Conservation (phyloP, 2,113 vertebrate genomes). For the Halichoerus grypus region DNA sequence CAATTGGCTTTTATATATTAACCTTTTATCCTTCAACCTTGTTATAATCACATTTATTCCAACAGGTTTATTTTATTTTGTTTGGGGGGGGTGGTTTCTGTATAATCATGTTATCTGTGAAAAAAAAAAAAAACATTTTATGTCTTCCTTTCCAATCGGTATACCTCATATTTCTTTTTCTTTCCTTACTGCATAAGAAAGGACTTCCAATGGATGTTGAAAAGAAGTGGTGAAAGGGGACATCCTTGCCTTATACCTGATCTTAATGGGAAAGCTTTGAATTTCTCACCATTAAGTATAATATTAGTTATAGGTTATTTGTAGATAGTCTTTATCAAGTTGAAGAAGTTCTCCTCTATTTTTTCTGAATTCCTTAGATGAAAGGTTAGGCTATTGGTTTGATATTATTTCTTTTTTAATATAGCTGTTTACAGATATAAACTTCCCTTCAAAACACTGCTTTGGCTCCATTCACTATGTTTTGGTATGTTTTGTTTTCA, state of each 20-base stretch:
- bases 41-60: neutral
- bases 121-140: neutral
- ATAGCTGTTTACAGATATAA: neutral
- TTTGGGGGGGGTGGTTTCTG: neutral
- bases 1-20: neutral
- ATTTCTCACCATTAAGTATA: neutral
- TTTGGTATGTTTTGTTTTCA: neutral
- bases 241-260: neutral
- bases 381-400: neutral
- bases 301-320: neutral
- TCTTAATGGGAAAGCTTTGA: neutral
- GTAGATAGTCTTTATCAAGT: neutral
- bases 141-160: neutral
- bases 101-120: neutral
- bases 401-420: neutral
- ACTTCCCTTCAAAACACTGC: neutral
- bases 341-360: neutral
- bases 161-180: neutral
- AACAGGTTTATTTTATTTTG: neutral
- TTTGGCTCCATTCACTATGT: neutral
- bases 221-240: neutral
- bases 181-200: neutral
- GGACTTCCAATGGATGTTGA: neutral
- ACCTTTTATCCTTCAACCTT: neutral
- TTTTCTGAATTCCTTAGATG: neutral